Evolutionary conservation across 2,797 vertebrate species (phyloP).

Genomic region (Poeciliopsis presidionis): DNA sequence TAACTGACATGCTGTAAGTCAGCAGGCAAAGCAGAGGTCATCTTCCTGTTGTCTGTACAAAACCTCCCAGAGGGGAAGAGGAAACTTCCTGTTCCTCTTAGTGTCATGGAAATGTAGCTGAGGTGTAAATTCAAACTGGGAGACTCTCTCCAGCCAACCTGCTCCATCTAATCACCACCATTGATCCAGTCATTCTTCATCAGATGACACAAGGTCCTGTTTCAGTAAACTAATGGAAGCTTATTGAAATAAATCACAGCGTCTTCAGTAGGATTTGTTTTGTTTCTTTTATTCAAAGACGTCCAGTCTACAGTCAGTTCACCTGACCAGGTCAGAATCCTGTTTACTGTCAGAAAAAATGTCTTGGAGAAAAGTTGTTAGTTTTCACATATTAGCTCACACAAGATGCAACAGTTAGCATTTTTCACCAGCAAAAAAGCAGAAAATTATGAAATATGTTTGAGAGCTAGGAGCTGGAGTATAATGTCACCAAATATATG

Average conservation of each 20-base stretch:
- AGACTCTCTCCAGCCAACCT: no score
- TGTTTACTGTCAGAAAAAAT: background rate
- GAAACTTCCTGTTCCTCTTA: background rate
- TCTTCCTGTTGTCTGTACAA: background rate
- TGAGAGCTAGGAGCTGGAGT: background rate
- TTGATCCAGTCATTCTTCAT: background rate
- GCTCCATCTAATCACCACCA: background rate
- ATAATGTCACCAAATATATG: background rate
- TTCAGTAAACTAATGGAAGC: background rate
- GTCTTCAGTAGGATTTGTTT: background rate
- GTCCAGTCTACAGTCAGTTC: background rate
- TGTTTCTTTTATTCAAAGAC: background rate
- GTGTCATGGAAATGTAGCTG: background rate
- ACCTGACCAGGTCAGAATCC: background rate
- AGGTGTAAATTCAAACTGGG: no score
- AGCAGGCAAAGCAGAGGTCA: slow-evolving; percentile 1
- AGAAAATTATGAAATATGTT: background rate
- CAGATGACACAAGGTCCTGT: background rate
- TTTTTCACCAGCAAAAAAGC: background rate
- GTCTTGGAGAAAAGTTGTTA: background rate
- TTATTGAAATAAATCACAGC: background rate
- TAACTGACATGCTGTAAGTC: background rate
- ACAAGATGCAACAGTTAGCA: background rate
- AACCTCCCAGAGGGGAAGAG: background rate
- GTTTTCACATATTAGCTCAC: background rate